A percentile compares a stretch with the other conserved stretches of the same genome.
These are phyloP conservation scores for Hermaeophaga mercurialis DNA, from an alignment of 2,888 invertebrate genomes.

Conservation along the genomic window DNA sequence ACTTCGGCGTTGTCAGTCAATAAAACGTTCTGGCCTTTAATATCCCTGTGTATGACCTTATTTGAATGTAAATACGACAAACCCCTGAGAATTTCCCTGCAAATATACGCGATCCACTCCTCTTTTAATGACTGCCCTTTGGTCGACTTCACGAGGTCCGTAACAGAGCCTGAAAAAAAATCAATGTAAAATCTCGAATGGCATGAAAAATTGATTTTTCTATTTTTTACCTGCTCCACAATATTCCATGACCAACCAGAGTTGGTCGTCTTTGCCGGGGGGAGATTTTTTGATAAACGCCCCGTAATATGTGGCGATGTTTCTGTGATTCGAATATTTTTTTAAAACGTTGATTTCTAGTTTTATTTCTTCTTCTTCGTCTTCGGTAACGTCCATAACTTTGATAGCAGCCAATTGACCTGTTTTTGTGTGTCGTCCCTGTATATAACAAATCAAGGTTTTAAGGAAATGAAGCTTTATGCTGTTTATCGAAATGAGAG, in stretches of 20 bases:
- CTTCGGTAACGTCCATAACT: slow-evolving; percentile 99
- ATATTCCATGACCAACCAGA: slow-evolving; percentile 99
- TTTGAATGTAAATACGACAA: slow-evolving; percentile 97
- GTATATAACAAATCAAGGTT: no score
- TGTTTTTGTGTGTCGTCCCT: slow-evolving; percentile 99
- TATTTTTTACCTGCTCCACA: slow-evolving; percentile 88
- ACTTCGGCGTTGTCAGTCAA: slow-evolving; percentile 99
- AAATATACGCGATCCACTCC: slow-evolving; percentile 99
- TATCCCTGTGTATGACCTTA: slow-evolving; percentile 99
- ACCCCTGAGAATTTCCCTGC: slow-evolving; percentile 93
- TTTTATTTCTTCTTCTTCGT: slow-evolving; percentile 99
- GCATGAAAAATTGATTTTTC: no score
- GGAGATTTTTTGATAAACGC: slow-evolving; percentile 99
- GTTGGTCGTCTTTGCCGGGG: slow-evolving; percentile 97
- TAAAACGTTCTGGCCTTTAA: slow-evolving; percentile 98
- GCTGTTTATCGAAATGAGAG: no score
- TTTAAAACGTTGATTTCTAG: slow-evolving; percentile 99
- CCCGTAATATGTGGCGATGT: slow-evolving; percentile 99
- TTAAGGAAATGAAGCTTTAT: no score
- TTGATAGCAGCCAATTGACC: slow-evolving; percentile 99
- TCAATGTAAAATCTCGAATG: no score
- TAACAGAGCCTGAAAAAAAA: slow-evolving; percentile 78
- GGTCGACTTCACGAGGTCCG: slow-evolving; percentile 98
- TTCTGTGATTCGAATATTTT: slow-evolving; percentile 98
- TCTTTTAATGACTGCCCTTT: slow-evolving; percentile 98